Conservation (phyloP, 2,113 vertebrate genomes). For the Agapornis roseicollis region DNA sequence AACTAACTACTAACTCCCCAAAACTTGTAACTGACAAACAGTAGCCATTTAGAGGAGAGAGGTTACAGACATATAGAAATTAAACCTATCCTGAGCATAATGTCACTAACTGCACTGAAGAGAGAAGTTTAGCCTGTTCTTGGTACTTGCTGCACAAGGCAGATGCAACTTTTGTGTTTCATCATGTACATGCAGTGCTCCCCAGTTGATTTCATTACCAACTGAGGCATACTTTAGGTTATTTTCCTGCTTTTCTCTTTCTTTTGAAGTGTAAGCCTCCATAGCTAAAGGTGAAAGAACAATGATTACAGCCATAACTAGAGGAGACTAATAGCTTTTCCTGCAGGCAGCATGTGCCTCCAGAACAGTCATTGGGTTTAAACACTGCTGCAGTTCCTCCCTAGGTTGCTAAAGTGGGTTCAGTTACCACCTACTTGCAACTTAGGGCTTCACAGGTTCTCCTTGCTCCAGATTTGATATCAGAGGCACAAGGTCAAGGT, state of each 20-base stretch:
- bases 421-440: background rate
- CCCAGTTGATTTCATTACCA: background rate
- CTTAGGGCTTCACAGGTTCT: too few species aligned
- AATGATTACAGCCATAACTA: background rate
- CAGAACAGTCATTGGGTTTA: background rate
- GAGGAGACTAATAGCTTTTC: background rate
- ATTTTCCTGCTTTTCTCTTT: background rate
- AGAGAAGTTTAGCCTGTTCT: background rate
- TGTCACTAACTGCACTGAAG: background rate
- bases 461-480: accelerated
- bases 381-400: background rate
- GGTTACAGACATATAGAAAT: background rate
- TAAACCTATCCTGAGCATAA: background rate
- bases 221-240: background rate
- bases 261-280: background rate
- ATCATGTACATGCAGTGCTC: background rate
- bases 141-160: background rate
- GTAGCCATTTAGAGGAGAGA: background rate
- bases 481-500: background rate
- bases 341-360: background rate
- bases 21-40: background rate
- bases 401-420: background rate
- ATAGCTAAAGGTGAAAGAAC: background rate
- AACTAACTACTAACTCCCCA: background rate
- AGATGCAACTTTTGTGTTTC: background rate